Evolutionary conservation across 2,888 invertebrate species (phyloP), one percentile per base, ranked within the genome.

Genomic region (Sinopyrophorus schimmeli): DNA sequence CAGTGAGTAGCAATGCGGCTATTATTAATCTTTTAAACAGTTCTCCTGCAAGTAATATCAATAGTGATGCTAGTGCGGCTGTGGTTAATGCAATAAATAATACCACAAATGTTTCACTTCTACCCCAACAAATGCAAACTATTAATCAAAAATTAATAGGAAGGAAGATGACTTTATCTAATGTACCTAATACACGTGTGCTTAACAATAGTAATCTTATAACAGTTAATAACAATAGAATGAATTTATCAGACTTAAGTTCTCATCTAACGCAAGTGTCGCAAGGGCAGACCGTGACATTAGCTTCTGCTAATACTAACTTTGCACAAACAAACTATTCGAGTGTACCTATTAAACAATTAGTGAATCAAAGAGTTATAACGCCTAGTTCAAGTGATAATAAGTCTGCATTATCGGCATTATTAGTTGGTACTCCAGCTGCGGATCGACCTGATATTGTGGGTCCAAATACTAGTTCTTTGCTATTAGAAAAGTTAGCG

Each of bases 1-100:
- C 78, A 24, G 73, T 70, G 46, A 76, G 72, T 51, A 83, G 74
- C 66, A 87, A 88, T 68, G 82, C 88, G 1, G 86, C 88, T 5
- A 89, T 89, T 64, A 77, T 87, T 52, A 89, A 87, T 72, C 72
- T 89, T 40, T 71, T 89, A 50, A 89, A 89, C 70, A 88, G 87
- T 65, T 84, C 86, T 15, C 87, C 88, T 26, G 86, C 86, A n/a
- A 77, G 77, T 65, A 71, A 65, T 47, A 59, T 69, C 37, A 73
- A 71, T 47, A 73, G 66, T 48, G 84, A 85, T 47, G 83, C 84
- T 2, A 84, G 80, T 62, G 76, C 78, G 23, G 78, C 80, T 5
- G 77, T 77, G 27, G 77, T 78, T 47, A 73, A 73, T 59, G 70
- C 72, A 21, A 70, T 71, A 48, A 71, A 69, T 55, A 71, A 67